phyloP scores from a whole-genome alignment of 2,797 vertebrate species.

The Periophthalmus magnuspinnatus region DNA sequence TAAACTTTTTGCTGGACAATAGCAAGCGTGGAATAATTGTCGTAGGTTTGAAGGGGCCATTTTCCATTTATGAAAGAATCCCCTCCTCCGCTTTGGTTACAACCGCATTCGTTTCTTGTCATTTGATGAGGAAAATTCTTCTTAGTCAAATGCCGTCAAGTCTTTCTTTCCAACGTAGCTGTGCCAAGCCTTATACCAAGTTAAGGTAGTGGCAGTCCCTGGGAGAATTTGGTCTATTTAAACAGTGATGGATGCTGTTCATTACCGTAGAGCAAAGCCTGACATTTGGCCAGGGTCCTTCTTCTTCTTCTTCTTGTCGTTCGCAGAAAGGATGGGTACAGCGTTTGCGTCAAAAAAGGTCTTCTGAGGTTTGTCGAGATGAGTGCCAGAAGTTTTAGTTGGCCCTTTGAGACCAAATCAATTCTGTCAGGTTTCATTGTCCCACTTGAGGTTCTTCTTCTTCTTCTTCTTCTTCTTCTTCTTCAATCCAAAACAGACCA shows the following conservation, averaged over 20 bases:
- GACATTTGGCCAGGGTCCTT: slow-evolving; percentile 17
- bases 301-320: slow-evolving; percentile 30
- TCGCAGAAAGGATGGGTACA: slow-evolving; percentile 48
- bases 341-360: slow-evolving; percentile 53
- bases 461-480: no score
- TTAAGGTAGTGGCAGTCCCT: slow-evolving; percentile 22
- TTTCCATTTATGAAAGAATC: slow-evolving; percentile 58
- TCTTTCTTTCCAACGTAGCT: slow-evolving; percentile 14
- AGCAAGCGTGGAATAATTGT: slow-evolving; percentile 40
- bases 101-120: slow-evolving; percentile 56
- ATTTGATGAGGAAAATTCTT: slow-evolving; percentile 59
- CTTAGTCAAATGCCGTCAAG: slow-evolving; percentile 39
- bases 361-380: slow-evolving; percentile 61
- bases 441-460: slow-evolving; percentile 14
- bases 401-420: slow-evolving; percentile 42
- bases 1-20: slow-evolving; percentile 20
- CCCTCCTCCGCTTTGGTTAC: slow-evolving; percentile 57
- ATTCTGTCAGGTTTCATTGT: slow-evolving; percentile 47
- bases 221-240: slow-evolving; percentile 28
- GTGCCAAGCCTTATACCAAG: slow-evolving; percentile 14
- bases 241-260: slow-evolving; percentile 26
- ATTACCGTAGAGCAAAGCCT: slow-evolving; percentile 31
- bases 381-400: slow-evolving; percentile 35
- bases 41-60: slow-evolving; percentile 47
- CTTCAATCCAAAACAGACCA: not conserved